Base-by-base conservation (phyloP, 2,113 vertebrate species). In the Leucosticte australis region DNA sequence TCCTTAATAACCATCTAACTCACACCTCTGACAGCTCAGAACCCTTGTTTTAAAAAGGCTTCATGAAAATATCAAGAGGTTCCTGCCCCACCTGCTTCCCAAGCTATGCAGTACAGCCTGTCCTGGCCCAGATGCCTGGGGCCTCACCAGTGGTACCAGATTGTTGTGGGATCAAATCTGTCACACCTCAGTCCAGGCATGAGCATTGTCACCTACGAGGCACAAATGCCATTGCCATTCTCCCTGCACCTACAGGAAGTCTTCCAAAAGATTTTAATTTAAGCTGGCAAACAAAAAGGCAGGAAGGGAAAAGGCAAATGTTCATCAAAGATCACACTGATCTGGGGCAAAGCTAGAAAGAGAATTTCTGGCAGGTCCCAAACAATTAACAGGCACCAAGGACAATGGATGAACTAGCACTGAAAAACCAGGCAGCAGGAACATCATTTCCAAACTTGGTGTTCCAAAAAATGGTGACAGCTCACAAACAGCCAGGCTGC, bases 141-240 rank as follows among this genome's bases (percentile, higher is more conserved):
- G 17, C 13, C 24, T 35, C 3, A 0, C 6, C 30, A 52, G 18
- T 37, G 22, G 12, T 9, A 53, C 52, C 73, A 81, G 28, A 13
- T 5, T 86, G 27, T 3, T 76, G 22, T 21, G 62, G 53, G 46
- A 67, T 46, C 14, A 83, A 73, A 88, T 14, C 49, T 52, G 35
- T 28, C 37, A 26, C 1, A 1, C 7, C 44, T 13, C 53, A 55
- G 9, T 2, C 55, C 42, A 67, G 46, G 5, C 28, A 70, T 0
- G 7, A 77, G 49, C 55, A 64, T 0, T 35, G 39, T n/a, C 59
- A 73, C 23, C 50, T 33, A 24, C 2, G 2, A 90, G 23, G 24
- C 55, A 89, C n/a, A 41, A 56, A 53, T 7, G 16, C 10, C 83
- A 37, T 0, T 59, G 37, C n/a, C 70, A 39, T 5, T 69, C 37